Evolutionary conservation across 2,113 vertebrate genomes (phyloP).

Genomic region (Sitta europaea): DNA sequence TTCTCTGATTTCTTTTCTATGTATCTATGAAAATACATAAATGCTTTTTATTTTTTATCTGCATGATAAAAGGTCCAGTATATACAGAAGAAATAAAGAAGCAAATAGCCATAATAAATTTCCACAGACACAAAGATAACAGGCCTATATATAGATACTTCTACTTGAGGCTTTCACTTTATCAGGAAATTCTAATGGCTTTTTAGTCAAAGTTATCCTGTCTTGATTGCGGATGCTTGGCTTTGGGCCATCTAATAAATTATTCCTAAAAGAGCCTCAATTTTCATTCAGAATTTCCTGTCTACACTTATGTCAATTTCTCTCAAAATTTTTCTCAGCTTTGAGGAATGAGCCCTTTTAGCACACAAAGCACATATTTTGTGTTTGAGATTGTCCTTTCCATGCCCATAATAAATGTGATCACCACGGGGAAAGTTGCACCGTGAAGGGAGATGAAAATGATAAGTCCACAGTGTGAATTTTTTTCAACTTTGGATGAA

Average conservation of each 20-base stretch:
- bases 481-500: neutral
- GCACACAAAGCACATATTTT: neutral
- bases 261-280: constrained; percentile 8
- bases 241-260: constrained; percentile 38
- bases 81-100: neutral
- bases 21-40: neutral
- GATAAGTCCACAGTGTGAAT: neutral
- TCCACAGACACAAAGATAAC: neutral
- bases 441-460: neutral
- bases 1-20: neutral
- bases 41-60: neutral
- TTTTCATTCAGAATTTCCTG: constrained; percentile 46
- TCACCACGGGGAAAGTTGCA: neutral
- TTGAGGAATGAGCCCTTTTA: constrained; percentile 28
- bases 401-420: neutral
- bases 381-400: constrained; percentile 9
- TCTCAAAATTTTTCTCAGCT: constrained; percentile 13
- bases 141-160: neutral
- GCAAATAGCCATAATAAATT: neutral
- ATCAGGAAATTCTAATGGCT: neutral
- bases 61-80: neutral
- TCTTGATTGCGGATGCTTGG: neutral
- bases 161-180: neutral
- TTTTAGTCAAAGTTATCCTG: constrained; percentile 5
- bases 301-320: constrained; percentile 28